These are phyloP conservation scores for Allobates femoralis DNA, from an alignment of 2,797 vertebrate genomes.

Conservation along the genomic window DNA sequence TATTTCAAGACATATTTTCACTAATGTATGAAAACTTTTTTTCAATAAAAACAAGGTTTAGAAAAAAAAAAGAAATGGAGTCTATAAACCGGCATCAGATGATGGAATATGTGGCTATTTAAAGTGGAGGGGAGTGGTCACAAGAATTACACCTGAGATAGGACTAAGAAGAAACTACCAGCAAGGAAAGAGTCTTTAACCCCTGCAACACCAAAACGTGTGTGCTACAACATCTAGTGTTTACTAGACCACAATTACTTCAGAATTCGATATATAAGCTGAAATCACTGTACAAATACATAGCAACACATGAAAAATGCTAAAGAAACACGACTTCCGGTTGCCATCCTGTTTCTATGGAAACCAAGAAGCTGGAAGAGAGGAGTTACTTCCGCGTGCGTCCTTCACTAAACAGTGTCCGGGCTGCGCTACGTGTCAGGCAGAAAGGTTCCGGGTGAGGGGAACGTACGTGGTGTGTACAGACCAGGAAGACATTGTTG, in stretches of 20 bases:
- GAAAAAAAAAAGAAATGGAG: too few species aligned
- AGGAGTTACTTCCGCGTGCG: neutral
- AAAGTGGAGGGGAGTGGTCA: too few species aligned
- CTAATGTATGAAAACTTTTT: too few species aligned
- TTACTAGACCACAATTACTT: neutral
- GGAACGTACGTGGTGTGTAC: neutral
- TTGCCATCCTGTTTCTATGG: neutral
- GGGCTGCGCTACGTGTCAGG: neutral
- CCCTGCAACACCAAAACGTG: too few species aligned
- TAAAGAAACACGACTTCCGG: neutral
- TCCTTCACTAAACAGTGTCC: constrained; percentile 1
- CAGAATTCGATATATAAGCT: neutral
- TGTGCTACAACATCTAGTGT: neutral
- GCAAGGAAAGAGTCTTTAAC: too few species aligned
- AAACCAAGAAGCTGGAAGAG: neutral
- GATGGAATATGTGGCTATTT: too few species aligned
- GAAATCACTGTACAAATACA: neutral
- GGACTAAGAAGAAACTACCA: too few species aligned
- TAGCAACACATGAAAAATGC: neutral
- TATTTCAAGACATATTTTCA: too few species aligned
- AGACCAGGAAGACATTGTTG: neutral
- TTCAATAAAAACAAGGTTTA: too few species aligned
- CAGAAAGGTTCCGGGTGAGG: constrained; percentile 1
- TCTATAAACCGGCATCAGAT: too few species aligned
- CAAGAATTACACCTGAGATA: too few species aligned